Base-by-base conservation (phyloP, 2,113 vertebrate species). In the Paralichthys olivaceus region DNA sequence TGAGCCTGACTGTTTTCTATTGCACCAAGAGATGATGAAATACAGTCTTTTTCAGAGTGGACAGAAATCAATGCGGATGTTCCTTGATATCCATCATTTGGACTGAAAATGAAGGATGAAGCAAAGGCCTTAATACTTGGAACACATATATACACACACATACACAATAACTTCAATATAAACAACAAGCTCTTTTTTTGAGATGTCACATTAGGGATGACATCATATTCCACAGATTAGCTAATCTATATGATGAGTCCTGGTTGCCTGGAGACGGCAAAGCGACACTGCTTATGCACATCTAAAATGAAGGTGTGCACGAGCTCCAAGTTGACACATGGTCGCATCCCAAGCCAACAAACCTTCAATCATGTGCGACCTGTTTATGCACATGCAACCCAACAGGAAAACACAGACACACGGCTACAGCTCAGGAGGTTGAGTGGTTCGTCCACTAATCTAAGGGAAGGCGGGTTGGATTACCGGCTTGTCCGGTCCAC, bases 41-140 rank as follows among this genome's bases (percentile, higher is more conserved):
- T 54, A 55, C 59, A 40, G 28, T 20, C 29, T 74, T 86, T 79
- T 85, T 84, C 77, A 76, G 45, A 81, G 70, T 49, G 22, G 82
- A 85, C 81, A 84, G 63, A 87, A 89, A 91, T 93, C 87, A 79
- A 69, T 90, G 80, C 28, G 55, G 37, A 85, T 87, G 77, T 86
- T 83, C 69, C 72, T 63, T 78, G 53, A 69, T 63, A 91, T 93
- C 73, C 79, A 91, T 93, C 90, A 89, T 83, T 90, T 85, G 40
- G 79, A 83, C 69, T 68, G 66, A 89, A 86, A 87, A 72, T 45
- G 54, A 73, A 73, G 49, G 61, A 60, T 57, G 32, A 66, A 57
- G 61, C 40, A 74, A 28, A 55, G 53, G 70, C 70, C 65, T 32
- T 56, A 75, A 79, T 75, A 63, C 55, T 45, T 7, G 13, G 15